Evolutionary conservation across 2,113 vertebrate species (phyloP).

Genomic region (Oreotrochilus melanogaster): DNA sequence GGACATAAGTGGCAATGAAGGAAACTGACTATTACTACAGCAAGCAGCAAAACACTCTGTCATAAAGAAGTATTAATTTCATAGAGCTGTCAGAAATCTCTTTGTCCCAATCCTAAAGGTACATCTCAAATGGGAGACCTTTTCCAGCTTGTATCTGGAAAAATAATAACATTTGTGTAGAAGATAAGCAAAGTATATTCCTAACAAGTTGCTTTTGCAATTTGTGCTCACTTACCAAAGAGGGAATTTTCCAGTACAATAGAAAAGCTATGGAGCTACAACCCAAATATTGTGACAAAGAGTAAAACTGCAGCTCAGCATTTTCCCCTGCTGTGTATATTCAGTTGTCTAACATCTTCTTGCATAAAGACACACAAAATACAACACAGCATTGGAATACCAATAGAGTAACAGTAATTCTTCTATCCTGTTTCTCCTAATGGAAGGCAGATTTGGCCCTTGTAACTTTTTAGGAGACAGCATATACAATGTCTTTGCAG

Average conservation of each 20-base stretch:
- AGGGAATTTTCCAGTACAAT: not conserved
- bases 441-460: not conserved
- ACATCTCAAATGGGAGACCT: not conserved
- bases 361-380: not conserved
- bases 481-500: not conserved
- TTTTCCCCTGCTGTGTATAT: not conserved
- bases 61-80: slow-evolving; percentile 20
- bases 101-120: not conserved
- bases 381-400: not conserved
- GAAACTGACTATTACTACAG: not conserved
- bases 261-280: not conserved
- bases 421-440: not conserved
- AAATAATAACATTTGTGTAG: not conserved
- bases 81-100: not conserved
- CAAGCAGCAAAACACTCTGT: not conserved
- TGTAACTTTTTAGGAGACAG: not conserved
- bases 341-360: not conserved
- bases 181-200: not conserved
- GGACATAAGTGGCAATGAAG: not conserved
- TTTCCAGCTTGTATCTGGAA: not conserved
- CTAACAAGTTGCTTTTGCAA: not conserved
- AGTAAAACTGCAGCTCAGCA: not conserved
- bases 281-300: not conserved
- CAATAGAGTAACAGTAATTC: not conserved
- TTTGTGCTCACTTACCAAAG: not conserved